Percentiles rank a stretch among this genome's conserved stretches.
Conservation (phyloP, 2,888 invertebrate genomes). For the Amorpha juglandis region DNA sequence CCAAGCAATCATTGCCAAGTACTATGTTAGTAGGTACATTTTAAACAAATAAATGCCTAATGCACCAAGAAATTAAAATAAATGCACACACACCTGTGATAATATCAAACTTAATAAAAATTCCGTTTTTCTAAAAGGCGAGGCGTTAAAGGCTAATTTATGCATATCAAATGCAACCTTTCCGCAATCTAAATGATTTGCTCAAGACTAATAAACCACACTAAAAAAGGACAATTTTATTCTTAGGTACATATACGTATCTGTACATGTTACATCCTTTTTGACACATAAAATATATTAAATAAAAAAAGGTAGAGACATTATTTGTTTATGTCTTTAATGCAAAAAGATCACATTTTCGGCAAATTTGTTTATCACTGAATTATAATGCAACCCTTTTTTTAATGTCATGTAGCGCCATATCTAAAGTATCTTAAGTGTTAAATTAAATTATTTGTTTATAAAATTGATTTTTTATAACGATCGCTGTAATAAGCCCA, state of each 20-base stretch:
- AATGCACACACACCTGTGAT: too few relatives aligned
- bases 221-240: neutral
- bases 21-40: too few relatives aligned
- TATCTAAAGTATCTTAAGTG: conserved; percentile 7
- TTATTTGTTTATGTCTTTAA: conserved; percentile 21
- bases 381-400: conserved; percentile 14
- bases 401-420: neutral
- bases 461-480: conserved; percentile 1
- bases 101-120: too few relatives aligned
- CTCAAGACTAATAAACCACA: conserved; percentile 10
- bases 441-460: neutral
- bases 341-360: conserved; percentile 13
- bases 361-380: conserved; percentile 16
- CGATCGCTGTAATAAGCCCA: neutral
- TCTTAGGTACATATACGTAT: neutral
- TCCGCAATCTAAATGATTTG: conserved; percentile 14
- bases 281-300: conserved; percentile 12
- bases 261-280: neutral
- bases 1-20: too few relatives aligned
- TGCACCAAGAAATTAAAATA: too few relatives aligned
- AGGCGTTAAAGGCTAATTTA: too few relatives aligned
- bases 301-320: conserved; percentile 11
- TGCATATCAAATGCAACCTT: neutral
- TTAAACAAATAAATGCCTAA: too few relatives aligned
- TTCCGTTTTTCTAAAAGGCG: too few relatives aligned